These are phyloP conservation scores for Adoxophyes honmai DNA, from an alignment of 1,140 invertebrate species.

Conservation along the genomic window DNA sequence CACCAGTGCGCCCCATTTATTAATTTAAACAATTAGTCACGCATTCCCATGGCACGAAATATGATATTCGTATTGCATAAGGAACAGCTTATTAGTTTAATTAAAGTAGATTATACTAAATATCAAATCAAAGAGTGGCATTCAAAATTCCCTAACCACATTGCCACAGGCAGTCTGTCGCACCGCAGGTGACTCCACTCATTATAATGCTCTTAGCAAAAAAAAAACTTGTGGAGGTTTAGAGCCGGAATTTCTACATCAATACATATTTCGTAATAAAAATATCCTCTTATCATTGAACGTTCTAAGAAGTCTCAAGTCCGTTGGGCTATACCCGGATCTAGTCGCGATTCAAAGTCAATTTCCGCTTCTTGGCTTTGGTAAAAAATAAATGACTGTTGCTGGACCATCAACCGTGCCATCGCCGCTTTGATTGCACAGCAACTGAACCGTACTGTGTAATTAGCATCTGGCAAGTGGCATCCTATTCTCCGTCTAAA, in stretches of 20 bases:
- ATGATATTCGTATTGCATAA: background rate
- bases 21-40: background rate
- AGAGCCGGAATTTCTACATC: too few species aligned
- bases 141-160: constrained; percentile 4
- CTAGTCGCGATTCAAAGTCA: constrained; percentile 36
- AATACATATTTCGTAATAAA: too few species aligned
- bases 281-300: too few species aligned
- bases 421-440: background rate
- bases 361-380: constrained; percentile 38
- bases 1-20: background rate
- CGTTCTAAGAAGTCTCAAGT: constrained; percentile 1
- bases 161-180: background rate
- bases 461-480: constrained; percentile 10
- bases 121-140: background rate
- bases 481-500: background rate
- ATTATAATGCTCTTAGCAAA: constrained; percentile 2
- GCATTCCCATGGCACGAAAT: background rate
- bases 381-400: constrained; percentile 40
- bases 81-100: background rate
- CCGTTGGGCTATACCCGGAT: constrained; percentile 24
- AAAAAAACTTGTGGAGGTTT: background rate
- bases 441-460: constrained; percentile 2
- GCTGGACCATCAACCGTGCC: constrained; percentile 26
- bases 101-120: too few species aligned
- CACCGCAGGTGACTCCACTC: background rate